Evolutionary conservation across 2,888 invertebrate genomes (phyloP).

Genomic region (Cephus nigrinus): DNA sequence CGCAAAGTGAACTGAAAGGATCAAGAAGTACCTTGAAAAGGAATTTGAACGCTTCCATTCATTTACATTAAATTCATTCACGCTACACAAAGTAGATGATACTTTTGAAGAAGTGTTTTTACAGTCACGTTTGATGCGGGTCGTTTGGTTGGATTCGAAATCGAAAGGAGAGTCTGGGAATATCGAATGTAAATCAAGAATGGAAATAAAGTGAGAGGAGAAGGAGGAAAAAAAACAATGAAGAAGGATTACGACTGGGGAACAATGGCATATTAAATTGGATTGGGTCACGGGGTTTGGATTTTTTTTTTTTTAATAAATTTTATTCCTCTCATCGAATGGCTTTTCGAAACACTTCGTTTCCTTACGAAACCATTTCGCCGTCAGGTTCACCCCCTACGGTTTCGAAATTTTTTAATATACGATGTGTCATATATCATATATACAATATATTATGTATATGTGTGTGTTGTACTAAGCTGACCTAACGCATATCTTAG

Average conservation of each 20-base stretch:
- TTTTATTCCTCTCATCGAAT: neutral
- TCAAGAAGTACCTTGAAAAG: neutral
- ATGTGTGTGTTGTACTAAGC: too few species aligned
- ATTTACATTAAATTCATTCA: neutral
- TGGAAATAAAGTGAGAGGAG: neutral
- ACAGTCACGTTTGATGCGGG: neutral
- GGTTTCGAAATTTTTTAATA: neutral
- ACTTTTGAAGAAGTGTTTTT: neutral
- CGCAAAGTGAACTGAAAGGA: neutral
- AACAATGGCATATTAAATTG: conserved; percentile 4
- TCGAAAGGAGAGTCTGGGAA: neutral
- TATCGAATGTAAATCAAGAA: conserved; percentile 8
- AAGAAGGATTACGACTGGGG: conserved; percentile 1
- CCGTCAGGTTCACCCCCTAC: neutral
- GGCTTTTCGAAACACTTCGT: conserved; percentile 1
- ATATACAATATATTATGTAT: too few species aligned
- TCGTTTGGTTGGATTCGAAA: neutral
- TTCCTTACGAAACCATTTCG: neutral
- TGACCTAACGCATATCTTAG: too few species aligned
- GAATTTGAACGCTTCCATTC: neutral
- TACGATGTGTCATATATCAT: too few species aligned
- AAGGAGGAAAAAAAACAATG: neutral
- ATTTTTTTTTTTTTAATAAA: neutral
- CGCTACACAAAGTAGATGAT: neutral
- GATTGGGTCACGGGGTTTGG: neutral